Conservation (phyloP, 2,888 invertebrate genomes). For the Stegana nigrithorax region DNA sequence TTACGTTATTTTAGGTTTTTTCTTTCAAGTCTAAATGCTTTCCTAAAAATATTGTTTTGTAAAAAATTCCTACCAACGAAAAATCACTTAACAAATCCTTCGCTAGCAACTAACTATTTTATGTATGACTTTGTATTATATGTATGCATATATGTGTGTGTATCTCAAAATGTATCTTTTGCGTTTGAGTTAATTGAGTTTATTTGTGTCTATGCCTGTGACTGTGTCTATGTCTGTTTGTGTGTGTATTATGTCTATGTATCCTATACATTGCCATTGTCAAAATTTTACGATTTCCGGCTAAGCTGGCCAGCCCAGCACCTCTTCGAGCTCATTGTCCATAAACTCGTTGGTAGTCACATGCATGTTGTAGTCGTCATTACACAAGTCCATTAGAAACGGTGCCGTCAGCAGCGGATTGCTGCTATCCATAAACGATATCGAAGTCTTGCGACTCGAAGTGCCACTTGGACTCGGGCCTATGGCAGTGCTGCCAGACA, state of each 20-base stretch:
- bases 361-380: conserved; percentile 65
- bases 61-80: not conserved
- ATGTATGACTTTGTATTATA: not conserved
- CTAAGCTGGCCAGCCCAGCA: conserved; percentile 47
- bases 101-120: not conserved
- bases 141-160: no score
- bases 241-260: conserved; percentile 19
- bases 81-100: not conserved
- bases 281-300: not conserved
- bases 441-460: conserved; percentile 49
- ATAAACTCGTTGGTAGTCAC: conserved; percentile 36
- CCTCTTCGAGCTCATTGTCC: conserved; percentile 59
- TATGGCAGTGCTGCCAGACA: not conserved
- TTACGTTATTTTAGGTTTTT: not conserved
- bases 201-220: not conserved
- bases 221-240: conserved; percentile 33
- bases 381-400: conserved; percentile 63
- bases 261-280: conserved; percentile 9
- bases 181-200: not conserved
- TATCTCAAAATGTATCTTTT: not conserved
- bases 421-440: conserved; percentile 58
- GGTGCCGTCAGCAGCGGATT: conserved; percentile 59
- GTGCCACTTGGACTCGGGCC: not conserved
- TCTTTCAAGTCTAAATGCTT: no score
- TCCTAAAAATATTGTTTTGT: no score